A percentile compares a stretch with the other conserved stretches of the same genome.
These are phyloP conservation scores for Trichosurus vulpecula DNA, from an alignment of 2,797 vertebrate species.

Conservation along the genomic window DNA sequence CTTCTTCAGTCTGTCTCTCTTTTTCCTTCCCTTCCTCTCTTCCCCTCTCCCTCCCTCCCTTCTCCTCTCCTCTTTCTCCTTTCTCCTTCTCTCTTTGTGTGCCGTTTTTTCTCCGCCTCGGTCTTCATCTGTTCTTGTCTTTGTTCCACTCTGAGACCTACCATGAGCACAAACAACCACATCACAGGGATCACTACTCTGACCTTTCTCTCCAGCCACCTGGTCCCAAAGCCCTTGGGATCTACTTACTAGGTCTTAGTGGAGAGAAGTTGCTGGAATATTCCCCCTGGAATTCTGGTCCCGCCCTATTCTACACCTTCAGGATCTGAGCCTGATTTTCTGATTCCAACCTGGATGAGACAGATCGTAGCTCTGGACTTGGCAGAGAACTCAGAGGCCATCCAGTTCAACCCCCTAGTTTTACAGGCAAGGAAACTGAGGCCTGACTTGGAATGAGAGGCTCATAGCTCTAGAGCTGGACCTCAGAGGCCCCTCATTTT, in stretches of 20 bases:
- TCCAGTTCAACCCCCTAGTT: not conserved
- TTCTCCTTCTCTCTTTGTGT: not conserved
- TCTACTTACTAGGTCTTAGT: not conserved
- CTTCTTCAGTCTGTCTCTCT: not conserved
- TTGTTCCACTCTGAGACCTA: not conserved
- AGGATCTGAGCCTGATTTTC: not conserved
- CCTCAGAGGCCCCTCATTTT: not conserved
- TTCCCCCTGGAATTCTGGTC: not conserved
- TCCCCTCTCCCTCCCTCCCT: not conserved
- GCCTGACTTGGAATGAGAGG: not conserved
- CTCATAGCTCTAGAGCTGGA: too few relatives aligned
- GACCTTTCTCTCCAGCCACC: not conserved
- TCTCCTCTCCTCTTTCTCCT: not conserved
- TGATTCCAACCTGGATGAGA: not conserved
- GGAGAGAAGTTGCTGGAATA: not conserved
- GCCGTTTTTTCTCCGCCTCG: not conserved
- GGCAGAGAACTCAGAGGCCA: not conserved
- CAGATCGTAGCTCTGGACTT: too few relatives aligned
- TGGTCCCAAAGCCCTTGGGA: not conserved
- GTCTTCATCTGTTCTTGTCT: not conserved
- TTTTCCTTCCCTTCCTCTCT: not conserved
- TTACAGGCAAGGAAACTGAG: not conserved
- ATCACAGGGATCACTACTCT: not conserved
- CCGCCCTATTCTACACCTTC: not conserved
- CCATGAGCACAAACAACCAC: not conserved